Conservation (phyloP, 2,888 invertebrate species). For the Drosophila meridiana region DNA sequence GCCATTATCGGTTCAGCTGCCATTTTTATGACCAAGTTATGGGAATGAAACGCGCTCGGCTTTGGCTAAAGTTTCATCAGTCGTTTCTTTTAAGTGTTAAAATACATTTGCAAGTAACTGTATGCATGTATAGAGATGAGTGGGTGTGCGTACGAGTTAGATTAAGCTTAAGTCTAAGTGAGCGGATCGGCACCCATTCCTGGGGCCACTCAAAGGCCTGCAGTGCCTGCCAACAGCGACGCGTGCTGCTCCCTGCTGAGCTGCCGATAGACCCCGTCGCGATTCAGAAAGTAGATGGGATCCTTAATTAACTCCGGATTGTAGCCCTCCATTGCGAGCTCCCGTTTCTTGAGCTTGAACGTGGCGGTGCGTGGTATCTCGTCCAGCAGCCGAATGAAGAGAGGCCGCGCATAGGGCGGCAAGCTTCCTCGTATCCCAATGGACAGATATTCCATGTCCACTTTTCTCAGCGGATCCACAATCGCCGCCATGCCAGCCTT, state of each 20-base stretch:
- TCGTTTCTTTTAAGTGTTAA: slow-evolving; percentile 54
- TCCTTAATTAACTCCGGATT: slow-evolving; percentile 90
- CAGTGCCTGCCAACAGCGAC: slow-evolving; percentile 85
- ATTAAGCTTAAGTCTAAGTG: slow-evolving; percentile 17
- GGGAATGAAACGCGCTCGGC: slow-evolving; percentile 68
- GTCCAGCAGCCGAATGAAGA: slow-evolving; percentile 93
- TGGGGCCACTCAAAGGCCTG: slow-evolving; percentile 86
- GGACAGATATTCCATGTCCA: slow-evolving; percentile 88
- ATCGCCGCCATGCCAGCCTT: slow-evolving; percentile 97
- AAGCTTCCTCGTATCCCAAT: slow-evolving; percentile 89
- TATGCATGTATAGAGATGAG: slow-evolving; percentile 1
- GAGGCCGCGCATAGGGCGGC: slow-evolving; percentile 94
- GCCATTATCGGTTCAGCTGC: slow-evolving; percentile 82
- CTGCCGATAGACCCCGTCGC: slow-evolving; percentile 86
- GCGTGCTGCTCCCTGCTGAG: slow-evolving; percentile 86
- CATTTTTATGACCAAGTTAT: slow-evolving; percentile 70
- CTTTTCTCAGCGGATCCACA: slow-evolving; percentile 88
- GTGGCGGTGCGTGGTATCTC: slow-evolving; percentile 94
- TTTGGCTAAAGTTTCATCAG: slow-evolving; percentile 63
- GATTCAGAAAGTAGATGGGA: slow-evolving; percentile 89
- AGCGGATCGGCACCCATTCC: background rate
- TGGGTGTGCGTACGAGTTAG: slow-evolving; percentile 20
- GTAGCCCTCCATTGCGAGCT: slow-evolving; percentile 94
- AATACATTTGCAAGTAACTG: slow-evolving; percentile 39
- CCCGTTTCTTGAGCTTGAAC: slow-evolving; percentile 96